These are phyloP conservation scores for Etia nguti DNA, from an alignment of 2,113 vertebrate species.

Conservation along the genomic window DNA sequence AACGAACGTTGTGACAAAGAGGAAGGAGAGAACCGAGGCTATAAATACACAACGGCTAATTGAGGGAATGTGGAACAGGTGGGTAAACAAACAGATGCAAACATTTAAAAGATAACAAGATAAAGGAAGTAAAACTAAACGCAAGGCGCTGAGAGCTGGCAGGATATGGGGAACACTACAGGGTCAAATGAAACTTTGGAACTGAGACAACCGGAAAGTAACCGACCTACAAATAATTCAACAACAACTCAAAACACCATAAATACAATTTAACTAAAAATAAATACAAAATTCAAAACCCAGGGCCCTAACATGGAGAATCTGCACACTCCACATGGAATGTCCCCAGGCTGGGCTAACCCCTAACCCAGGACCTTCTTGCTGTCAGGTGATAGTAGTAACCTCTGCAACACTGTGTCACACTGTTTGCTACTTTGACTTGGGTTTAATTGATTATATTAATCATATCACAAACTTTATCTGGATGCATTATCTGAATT, in stretches of 20 bases:
- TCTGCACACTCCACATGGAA: not conserved
- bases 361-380: not conserved
- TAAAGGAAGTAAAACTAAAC: not conserved
- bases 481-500: not conserved
- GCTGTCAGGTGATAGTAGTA: not conserved
- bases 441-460: no score
- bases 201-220: rapidly evolving
- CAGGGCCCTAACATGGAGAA: not conserved
- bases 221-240: not conserved
- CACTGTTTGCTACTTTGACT: no score
- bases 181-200: not conserved
- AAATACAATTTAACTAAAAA: not conserved
- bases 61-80: not conserved
- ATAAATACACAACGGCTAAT: not conserved
- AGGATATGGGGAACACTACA: rapidly evolving
- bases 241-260: not conserved
- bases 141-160: not conserved
- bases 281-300: not conserved
- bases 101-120: not conserved
- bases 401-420: not conserved
- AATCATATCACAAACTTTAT: not conserved
- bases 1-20: not conserved
- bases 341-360: not conserved
- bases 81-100: not conserved
- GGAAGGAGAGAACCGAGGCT: not conserved